Evolutionary conservation across 2,797 vertebrate genomes (phyloP).

Genomic region (Spinus olivaceus): DNA sequence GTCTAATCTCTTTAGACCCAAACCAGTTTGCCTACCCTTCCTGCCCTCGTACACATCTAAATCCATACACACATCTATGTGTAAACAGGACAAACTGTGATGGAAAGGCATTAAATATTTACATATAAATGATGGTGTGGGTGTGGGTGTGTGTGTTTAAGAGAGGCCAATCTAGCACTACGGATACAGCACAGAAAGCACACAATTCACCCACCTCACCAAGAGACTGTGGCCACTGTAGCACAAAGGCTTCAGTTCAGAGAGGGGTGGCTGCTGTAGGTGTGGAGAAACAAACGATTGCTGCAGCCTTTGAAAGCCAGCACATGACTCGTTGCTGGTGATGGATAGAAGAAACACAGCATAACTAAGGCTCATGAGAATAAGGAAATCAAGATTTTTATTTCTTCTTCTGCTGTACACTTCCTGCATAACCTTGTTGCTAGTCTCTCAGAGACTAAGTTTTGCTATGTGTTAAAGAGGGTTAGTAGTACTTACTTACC

Average conservation of each 20-base stretch:
- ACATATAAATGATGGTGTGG: neutral
- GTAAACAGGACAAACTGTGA: neutral
- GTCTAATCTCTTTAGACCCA: neutral
- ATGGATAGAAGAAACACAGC: neutral
- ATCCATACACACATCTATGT: neutral
- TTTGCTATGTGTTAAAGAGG: neutral
- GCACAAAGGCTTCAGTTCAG: neutral
- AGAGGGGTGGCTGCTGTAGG: neutral
- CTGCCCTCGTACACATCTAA: accelerated
- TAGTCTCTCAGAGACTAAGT: slow-evolving; percentile 9
- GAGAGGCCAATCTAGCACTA: neutral
- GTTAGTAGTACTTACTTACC: slow-evolving; percentile 15
- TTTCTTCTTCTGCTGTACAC: neutral
- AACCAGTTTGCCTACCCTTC: neutral
- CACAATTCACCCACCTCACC: neutral
- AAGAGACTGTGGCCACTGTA: neutral
- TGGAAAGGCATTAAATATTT: neutral
- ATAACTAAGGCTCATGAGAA: neutral
- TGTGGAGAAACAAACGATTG: neutral
- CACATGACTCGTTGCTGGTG: neutral
- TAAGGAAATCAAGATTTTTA: neutral
- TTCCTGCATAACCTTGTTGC: slow-evolving; percentile 27
- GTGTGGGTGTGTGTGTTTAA: too few species aligned
- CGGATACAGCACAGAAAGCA: neutral
- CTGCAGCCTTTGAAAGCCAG: neutral